Evolutionary conservation across 2,888 invertebrate species (phyloP).

Genomic region (Cantharis rustica): DNA sequence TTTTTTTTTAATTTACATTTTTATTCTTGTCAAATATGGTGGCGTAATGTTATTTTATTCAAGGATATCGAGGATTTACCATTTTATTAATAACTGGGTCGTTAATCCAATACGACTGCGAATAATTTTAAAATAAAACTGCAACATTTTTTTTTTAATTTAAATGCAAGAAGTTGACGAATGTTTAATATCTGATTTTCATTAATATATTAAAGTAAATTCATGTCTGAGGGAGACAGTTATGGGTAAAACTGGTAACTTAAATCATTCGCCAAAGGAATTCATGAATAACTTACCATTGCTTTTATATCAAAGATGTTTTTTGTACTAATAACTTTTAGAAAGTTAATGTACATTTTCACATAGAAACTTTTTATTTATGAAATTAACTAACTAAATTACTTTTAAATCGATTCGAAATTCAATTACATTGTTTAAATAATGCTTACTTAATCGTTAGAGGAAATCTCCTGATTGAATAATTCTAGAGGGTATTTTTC

Average conservation of each 20-base stretch:
- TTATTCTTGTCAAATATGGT: not conserved
- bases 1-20: conserved; percentile 4
- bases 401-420: not conserved
- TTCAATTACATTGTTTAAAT: not conserved
- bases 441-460: not conserved
- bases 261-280: conserved; percentile 38
- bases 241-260: conserved; percentile 37
- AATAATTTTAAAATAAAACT: conserved; percentile 14
- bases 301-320: conserved; percentile 7
- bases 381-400: not conserved
- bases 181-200: conserved; percentile 37
- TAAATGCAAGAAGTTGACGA: conserved; percentile 26
- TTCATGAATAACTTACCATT: conserved; percentile 37
- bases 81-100: conserved; percentile 9
- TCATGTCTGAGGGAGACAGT: conserved; percentile 33
- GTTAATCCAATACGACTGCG: conserved; percentile 12
- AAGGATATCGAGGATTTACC: conserved; percentile 4
- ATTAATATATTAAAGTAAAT: conserved; percentile 39
- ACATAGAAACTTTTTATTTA: conserved; percentile 4
- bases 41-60: conserved; percentile 1
- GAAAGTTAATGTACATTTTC: conserved; percentile 23
- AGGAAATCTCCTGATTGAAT: not conserved
- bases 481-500: not conserved
- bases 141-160: conserved; percentile 15
- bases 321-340: conserved; percentile 24